Percentiles rank a stretch among this genome's conserved stretches.
Conservation (phyloP, 2,113 vertebrate genomes). For the Nibea albiflora region DNA sequence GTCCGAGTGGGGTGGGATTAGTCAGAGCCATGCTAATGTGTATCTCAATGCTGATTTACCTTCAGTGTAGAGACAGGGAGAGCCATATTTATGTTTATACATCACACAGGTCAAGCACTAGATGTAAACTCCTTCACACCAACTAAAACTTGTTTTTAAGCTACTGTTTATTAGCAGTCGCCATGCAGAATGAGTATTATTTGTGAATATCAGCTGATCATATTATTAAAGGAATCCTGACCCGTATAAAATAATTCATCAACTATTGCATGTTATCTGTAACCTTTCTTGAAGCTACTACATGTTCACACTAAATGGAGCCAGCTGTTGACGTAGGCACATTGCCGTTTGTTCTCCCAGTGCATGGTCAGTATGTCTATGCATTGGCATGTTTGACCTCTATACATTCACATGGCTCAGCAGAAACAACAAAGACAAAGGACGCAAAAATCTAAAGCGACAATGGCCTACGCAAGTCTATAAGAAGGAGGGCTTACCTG, state of each 20-base stretch:
- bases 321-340: background rate
- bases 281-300: conserved; percentile 6
- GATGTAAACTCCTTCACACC: background rate
- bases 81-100: conserved; percentile 2
- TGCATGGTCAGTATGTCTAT: conserved; percentile 22
- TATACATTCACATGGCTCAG: conserved; percentile 62
- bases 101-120: background rate
- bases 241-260: background rate
- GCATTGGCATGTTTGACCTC: conserved; percentile 25
- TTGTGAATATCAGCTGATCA: background rate
- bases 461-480: conserved; percentile 41
- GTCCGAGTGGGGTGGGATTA: conserved; percentile 90
- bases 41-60: conserved; percentile 64
- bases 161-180: background rate
- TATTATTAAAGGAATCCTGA: background rate
- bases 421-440: conserved; percentile 55
- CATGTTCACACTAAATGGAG: conserved; percentile 7
- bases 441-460: conserved; percentile 54
- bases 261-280: background rate
- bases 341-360: background rate
- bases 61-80: conserved; percentile 57
- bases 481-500: conserved; percentile 82
- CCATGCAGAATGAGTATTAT: no score
- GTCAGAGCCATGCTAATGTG: conserved; percentile 91
- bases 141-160: background rate